Conservation (phyloP, 2,797 vertebrate genomes). For the Ciconia nigra region DNA sequence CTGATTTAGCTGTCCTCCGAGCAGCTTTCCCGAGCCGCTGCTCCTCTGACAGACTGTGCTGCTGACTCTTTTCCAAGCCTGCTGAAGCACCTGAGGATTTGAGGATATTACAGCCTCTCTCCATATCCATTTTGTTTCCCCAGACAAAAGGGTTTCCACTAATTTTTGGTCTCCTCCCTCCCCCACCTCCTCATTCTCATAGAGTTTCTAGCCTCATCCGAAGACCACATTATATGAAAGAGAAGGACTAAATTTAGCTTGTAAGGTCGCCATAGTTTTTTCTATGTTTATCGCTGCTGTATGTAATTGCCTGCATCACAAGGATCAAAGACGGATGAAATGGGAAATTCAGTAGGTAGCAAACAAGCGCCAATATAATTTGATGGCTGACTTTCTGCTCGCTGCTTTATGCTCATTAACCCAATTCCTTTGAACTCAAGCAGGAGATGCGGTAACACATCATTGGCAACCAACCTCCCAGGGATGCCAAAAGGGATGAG, state of each 20-base stretch:
- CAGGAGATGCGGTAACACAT: background rate
- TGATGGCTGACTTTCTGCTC: background rate
- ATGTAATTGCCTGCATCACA: background rate
- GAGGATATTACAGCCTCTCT: background rate
- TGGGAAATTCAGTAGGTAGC: background rate
- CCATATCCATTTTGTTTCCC: background rate
- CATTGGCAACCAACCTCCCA: background rate
- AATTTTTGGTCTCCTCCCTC: background rate
- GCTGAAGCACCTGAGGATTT: background rate
- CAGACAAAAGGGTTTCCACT: background rate
- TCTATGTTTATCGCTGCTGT: background rate
- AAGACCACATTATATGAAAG: accelerated
- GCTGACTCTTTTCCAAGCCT: background rate
- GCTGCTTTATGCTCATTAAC: background rate
- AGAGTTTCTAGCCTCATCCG: background rate
- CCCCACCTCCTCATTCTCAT: background rate
- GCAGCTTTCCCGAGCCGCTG: background rate
- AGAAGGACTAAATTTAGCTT: background rate
- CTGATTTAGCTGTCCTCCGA: background rate
- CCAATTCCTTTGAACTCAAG: conserved; percentile 21
- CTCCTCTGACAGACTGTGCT: background rate
- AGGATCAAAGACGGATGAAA: background rate
- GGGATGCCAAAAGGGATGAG: background rate
- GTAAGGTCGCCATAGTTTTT: background rate
- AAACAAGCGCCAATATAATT: background rate